These are phyloP conservation scores for Metopia argyrocephala DNA, from an alignment of 2,888 invertebrate species.

Conservation along the genomic window DNA sequence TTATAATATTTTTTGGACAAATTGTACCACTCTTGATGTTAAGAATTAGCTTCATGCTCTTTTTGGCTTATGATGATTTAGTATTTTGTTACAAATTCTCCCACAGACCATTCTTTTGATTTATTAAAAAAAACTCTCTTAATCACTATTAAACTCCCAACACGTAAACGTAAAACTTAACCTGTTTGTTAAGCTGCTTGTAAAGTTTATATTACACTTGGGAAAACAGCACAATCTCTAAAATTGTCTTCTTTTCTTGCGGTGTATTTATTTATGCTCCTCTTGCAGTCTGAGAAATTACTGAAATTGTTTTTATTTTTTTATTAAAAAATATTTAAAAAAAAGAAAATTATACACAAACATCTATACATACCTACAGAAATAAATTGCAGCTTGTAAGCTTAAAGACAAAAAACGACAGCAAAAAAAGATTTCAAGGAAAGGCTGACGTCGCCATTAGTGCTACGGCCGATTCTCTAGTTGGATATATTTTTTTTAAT, in stretches of 20 bases:
- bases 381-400: constrained; percentile 59
- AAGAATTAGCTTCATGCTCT: too few species aligned
- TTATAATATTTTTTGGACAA: too few species aligned
- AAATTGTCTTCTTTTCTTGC: not conserved
- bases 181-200: too few species aligned
- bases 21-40: too few species aligned
- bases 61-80: too few species aligned
- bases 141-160: too few species aligned
- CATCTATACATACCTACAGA: constrained; percentile 15
- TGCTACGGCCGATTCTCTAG: constrained; percentile 49
- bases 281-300: constrained; percentile 38
- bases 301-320: constrained; percentile 39
- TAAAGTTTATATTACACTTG: too few species aligned
- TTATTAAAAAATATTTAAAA: not conserved
- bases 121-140: too few species aligned
- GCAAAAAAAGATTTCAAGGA: constrained; percentile 58
- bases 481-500: constrained; percentile 55
- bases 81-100: too few species aligned
- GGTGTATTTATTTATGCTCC: constrained; percentile 2
- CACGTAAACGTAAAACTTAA: too few species aligned
- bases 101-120: too few species aligned
- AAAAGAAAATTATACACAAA: not conserved
- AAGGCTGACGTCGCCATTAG: constrained; percentile 62
- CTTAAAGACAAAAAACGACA: constrained; percentile 49
- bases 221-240: not conserved